Evolutionary conservation across 2,113 vertebrate genomes (phyloP), one percentile per base, ranked within the genome.

Genomic region (Melanerpes formicivorus): DNA sequence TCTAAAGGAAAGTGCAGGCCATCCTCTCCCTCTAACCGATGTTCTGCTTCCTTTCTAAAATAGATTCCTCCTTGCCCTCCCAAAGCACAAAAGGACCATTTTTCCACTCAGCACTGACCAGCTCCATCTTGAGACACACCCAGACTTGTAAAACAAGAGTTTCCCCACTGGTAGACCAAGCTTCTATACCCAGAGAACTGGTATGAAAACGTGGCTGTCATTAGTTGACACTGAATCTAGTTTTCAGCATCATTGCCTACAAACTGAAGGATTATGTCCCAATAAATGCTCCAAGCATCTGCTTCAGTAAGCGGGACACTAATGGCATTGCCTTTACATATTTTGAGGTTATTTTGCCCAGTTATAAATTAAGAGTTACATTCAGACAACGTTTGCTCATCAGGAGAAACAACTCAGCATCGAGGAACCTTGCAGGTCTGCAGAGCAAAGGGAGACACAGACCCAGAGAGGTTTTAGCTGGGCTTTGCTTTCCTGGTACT

Each of bases 401-500:
- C 4, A 0, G 52, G 22, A 74, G 42, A 72, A 87, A 54, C 18
- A 50, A 8, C 8, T 26, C 34, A 7, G 37, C 3, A 0, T 27
- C 6, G 18, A 5, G 14, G 82, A 76, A 34, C 52, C 76, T 90
- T 18, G 25, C 44, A 26, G 52, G 42, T 52, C 69, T 54, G 67
- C 60, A 42, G 50, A 44, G 63, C 23, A 62, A 67, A 59, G 14
- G 1, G 73, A 70, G 18, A 19, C 66, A 40, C 0, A 10, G 42
- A 62, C 58, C 59, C 37, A 5, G 75, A 66, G 69, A 52, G 23
- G 69, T n/a, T 95, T 95, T 69, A 62, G 62, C 70, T 34, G 32
- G 37, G 78, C 60, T 88, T 76, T 90, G 72, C 91, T 85, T 80
- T 78, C 56, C 44, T 74, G 84, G 73, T 87, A 42, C 65, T 40